Base-by-base conservation (phyloP, 2,888 invertebrate species). In the Dastarcus helophoroides region DNA sequence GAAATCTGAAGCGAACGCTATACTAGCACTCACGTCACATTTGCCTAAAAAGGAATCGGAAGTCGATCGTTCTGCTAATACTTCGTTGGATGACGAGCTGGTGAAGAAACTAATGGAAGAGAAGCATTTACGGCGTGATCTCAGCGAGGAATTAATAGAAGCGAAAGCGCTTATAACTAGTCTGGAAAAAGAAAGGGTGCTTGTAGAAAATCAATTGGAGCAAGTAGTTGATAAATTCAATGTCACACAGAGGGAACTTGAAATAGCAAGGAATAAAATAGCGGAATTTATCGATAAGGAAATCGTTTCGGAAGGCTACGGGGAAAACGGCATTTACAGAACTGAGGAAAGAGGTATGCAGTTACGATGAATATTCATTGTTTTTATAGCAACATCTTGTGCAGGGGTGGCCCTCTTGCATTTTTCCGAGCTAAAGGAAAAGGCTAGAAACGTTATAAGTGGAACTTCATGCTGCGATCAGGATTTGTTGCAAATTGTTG, bases 1-100 rank as follows among this genome's bases (percentile, higher is more conserved):
- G 29, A 69, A 73, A 37, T 55, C 65, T 5, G 84, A 85, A 49
- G 83, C 83, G 1, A 74, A 76, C 17, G 73, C 75, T 12, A 60
- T 85, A 40, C 61, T 84, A 25, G 69, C 73, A 16, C 55, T 79
- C n/a, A 73, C 58, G 2, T 33, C 42, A 6, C 54, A 47, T 33
- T 29, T 51, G 2, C 31, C 40, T 1, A 41, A 31, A 22, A 6
- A 22, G 9, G 15, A 10, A 25, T n/a, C n/a, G 28, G 31, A 37
- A 24, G 26, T 36, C 11, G 42, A 43, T 19, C 11, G 22, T 11
- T 26, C 26, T 19, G 15, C 15, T 14, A 33, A 10, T 8, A 23
- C 7, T 10, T 19, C 21, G 3, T 14, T 26, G 13, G 23, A 25
- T 23, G 29, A 29, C 10, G 34, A 23, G 19, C 47, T 11, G 51